Conservation (phyloP, 2,888 invertebrate genomes). For the Caenorhabditis auriculariae region DNA sequence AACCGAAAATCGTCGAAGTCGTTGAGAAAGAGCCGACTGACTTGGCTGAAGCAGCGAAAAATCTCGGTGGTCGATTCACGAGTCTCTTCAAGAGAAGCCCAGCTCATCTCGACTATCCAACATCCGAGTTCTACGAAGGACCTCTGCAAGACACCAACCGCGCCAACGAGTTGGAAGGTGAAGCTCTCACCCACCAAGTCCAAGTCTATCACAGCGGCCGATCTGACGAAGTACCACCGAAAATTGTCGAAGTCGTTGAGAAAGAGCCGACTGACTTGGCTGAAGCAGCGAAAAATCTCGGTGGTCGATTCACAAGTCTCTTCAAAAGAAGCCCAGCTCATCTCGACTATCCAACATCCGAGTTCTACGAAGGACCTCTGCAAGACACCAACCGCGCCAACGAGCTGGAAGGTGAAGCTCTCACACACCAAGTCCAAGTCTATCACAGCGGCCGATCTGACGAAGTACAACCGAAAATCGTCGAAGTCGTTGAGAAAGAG, state of each 20-base stretch:
- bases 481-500: slow-evolving; percentile 12
- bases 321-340: slow-evolving; percentile 31
- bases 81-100: slow-evolving; percentile 30
- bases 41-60: slow-evolving; percentile 2
- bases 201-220: no score
- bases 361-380: slow-evolving; percentile 31
- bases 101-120: slow-evolving; percentile 34
- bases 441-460: slow-evolving; percentile 25
- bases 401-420: slow-evolving; percentile 31
- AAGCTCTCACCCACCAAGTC: no score
- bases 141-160: slow-evolving; percentile 10
- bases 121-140: slow-evolving; percentile 8
- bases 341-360: slow-evolving; percentile 33
- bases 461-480: slow-evolving; percentile 12
- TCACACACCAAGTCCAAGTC: slow-evolving; percentile 17
- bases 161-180: no score
- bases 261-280: no score
- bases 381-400: slow-evolving; percentile 17
- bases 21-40: slow-evolving; percentile 1
- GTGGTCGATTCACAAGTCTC: slow-evolving; percentile 21
- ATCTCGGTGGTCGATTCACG: slow-evolving; percentile 13
- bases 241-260: no score
- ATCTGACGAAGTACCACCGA: no score
- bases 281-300: slow-evolving; percentile 16
- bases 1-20: slow-evolving; percentile 6